Evolutionary conservation across 23 tunicate species (phyloP).

Genomic region (Clavelina lepadiformis): DNA sequence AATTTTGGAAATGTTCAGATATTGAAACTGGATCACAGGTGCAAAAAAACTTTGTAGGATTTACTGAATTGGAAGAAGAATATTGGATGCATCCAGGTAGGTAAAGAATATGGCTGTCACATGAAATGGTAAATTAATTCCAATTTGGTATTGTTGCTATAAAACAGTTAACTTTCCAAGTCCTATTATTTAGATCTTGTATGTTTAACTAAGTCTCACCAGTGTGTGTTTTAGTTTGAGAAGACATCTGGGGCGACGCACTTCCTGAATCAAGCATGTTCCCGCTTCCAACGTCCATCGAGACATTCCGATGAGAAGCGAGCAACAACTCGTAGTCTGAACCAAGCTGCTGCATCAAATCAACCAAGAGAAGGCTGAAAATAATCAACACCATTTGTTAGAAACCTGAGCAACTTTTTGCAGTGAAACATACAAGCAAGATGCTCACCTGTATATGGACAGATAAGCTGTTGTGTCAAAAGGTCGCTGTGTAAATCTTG

Average conservation of each 20-base stretch:
- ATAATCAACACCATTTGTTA: neutral
- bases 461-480: constrained; percentile 43
- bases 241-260: constrained; percentile 23
- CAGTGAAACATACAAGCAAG: neutral
- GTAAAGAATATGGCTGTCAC: too few relatives aligned
- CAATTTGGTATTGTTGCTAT: too few relatives aligned
- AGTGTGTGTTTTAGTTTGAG: too few relatives aligned
- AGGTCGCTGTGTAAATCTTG: constrained; percentile 50
- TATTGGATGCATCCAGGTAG: too few relatives aligned
- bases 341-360: constrained; percentile 87
- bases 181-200: too few relatives aligned
- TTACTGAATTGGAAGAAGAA: too few relatives aligned
- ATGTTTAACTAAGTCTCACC: too few relatives aligned
- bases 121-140: too few relatives aligned
- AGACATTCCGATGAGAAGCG: constrained; percentile 77
- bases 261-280: constrained; percentile 76
- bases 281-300: constrained; percentile 87
- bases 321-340: constrained; percentile 79
- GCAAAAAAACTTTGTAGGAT: too few relatives aligned
- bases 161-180: too few relatives aligned
- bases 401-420: neutral
- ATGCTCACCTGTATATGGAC: constrained; percentile 77
- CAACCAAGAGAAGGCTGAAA: constrained; percentile 68
- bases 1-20: too few relatives aligned
- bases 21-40: too few relatives aligned